phyloP scores from a whole-genome alignment of 2,797 vertebrate genomes.

The Ctenopoma multispine region DNA sequence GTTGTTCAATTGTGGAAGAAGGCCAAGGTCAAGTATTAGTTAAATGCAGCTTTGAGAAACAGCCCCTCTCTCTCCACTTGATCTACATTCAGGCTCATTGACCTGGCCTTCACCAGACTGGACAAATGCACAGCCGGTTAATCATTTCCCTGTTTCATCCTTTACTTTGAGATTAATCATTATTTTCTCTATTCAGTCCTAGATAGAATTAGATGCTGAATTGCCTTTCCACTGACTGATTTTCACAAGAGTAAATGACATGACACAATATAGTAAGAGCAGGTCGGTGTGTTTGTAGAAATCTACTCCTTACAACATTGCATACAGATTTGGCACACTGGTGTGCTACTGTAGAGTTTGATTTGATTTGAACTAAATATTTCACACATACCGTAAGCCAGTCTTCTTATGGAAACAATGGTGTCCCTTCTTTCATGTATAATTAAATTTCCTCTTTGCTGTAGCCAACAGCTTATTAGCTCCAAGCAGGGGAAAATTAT shows the following conservation, averaged over 20 bases:
- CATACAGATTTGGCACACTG: constrained; percentile 31
- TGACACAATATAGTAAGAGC: constrained; percentile 3
- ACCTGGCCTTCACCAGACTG: constrained; percentile 11
- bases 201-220: constrained; percentile 32
- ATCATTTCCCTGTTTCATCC: constrained; percentile 55
- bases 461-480: constrained; percentile 49
- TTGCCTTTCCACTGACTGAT: constrained; percentile 27
- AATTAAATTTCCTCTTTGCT: constrained; percentile 64
- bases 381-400: constrained; percentile 63
- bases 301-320: constrained; percentile 7
- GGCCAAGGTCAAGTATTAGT: constrained; percentile 60
- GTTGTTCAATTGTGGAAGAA: constrained; percentile 38
- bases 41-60: constrained; percentile 9
- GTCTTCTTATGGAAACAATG: constrained; percentile 60
- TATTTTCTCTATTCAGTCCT: constrained; percentile 32
- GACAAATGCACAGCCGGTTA: constrained; percentile 35
- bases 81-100: constrained; percentile 17
- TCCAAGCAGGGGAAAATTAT: constrained; percentile 50
- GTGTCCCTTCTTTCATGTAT: constrained; percentile 45
- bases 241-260: constrained; percentile 11
- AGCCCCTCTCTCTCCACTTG: constrained; percentile 2
- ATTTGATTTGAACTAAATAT: constrained; percentile 56
- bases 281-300: background rate
- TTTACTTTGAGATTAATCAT: constrained; percentile 56
- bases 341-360: background rate